A percentile compares a stretch with the other conserved stretches of the same genome.
Conservation (phyloP, 2,113 vertebrate species). For the Brienomyrus brachyistius region DNA sequence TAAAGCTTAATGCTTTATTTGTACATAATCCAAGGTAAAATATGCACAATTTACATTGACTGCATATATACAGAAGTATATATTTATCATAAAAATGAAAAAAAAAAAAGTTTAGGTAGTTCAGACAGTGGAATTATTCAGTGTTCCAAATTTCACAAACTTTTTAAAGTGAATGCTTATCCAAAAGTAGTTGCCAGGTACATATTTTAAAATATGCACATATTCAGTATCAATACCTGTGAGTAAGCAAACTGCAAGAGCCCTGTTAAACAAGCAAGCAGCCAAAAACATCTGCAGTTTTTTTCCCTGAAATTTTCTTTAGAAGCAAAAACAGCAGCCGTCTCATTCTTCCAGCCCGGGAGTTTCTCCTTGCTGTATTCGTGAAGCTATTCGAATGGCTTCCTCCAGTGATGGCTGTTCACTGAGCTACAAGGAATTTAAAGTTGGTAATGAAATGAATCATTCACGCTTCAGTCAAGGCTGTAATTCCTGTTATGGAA, state of each 20-base stretch:
- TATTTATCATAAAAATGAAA: constrained; percentile 6
- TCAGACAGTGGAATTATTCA: not conserved
- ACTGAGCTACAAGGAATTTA: constrained; percentile 69
- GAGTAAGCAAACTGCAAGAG: constrained; percentile 14
- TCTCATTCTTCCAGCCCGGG: constrained; percentile 88
- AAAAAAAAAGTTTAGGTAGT: not conserved
- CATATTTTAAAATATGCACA: constrained; percentile 71
- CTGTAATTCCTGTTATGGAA: not conserved
- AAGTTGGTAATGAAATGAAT: not conserved
- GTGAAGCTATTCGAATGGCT: constrained; percentile 97
- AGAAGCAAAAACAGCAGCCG: constrained; percentile 34
- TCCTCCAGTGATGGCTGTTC: constrained; percentile 96
- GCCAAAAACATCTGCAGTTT: not conserved
- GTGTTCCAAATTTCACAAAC: not conserved
- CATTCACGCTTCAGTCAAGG: not conserved
- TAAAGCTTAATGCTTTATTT: constrained; percentile 48
- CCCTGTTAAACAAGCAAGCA: constrained; percentile 14
- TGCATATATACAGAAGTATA: constrained; percentile 55
- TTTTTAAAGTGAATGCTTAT: constrained; percentile 41
- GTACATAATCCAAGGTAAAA: constrained; percentile 70
- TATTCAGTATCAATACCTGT: constrained; percentile 15
- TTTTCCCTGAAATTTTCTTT: constrained; percentile 47
- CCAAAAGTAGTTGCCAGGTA: constrained; percentile 51
- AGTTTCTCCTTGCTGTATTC: constrained; percentile 96
- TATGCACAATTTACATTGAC: constrained; percentile 63